Evolutionary conservation across 2,113 vertebrate species (phyloP), one percentile per base, ranked within the genome.

Genomic region (Muntiacus muntjak): DNA sequence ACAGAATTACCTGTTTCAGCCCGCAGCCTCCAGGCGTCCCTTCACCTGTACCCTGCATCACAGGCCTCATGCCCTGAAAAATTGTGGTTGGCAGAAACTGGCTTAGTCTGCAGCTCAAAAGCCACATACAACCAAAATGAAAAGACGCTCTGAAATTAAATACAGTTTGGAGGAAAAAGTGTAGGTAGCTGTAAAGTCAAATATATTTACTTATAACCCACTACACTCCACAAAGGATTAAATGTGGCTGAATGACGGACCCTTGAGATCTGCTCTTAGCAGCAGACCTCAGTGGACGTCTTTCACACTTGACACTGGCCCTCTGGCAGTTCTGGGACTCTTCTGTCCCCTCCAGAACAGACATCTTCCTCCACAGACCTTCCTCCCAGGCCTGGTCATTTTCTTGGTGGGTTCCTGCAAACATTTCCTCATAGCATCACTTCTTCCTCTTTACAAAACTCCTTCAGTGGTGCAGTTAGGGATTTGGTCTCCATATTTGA

Each of bases 61-160:
- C 60, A n/a, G 45, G 78, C 17, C n/a, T 92, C 57, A 7, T 1
- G 47, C 64, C 83, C 87, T n/a, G 86, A 76, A 88, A 94, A 36
- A n/a, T 3, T 54, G 71, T 19, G 14, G 43, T 4, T 74, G 86
- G 83, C 83, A 89, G 91, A 97, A 58, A 23, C 33, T 55, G 23
- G 11, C 62, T 76, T 78, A 30, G 13, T 40, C 78, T 85, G 92
- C 55, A 88, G 62, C 85, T 78, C 92, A 79, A 96, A 95, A 90
- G 40, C 36, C 96, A 50, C 2, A 7, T 45, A 89, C 64, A 43
- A 85, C 76, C 92, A 14, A 92, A 79, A 96, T 43, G 16, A 60
- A 94, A 87, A 94, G 55, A 21, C 2, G 14, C 43, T 67, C 47
- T 74, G 28, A 85, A 60, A 94, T 91, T 6, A 84, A 96, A 84